phyloP scores from a whole-genome alignment of 2,888 invertebrate genomes.

The Conchocele bisecta region DNA sequence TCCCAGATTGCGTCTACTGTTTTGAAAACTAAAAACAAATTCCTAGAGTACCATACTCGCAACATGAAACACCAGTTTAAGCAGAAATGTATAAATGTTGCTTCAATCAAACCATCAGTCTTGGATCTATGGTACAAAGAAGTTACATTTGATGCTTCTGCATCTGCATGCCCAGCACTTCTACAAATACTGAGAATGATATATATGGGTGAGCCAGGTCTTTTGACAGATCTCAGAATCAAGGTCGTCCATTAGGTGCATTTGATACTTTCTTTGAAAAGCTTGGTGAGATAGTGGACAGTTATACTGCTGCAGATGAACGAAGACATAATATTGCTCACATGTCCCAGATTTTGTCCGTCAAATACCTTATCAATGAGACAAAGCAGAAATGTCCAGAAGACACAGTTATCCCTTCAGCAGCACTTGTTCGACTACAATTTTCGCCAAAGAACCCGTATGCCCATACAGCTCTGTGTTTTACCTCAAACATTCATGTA shows the following conservation, averaged over 20 bases:
- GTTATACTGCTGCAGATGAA: conserved; percentile 46
- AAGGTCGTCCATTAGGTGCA: conserved; percentile 21
- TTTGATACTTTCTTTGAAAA: conserved; percentile 40
- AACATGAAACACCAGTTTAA: conserved; percentile 26
- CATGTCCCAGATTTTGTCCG: conserved; percentile 35
- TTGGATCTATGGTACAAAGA: conserved; percentile 45
- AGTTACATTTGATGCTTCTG: conserved; percentile 42
- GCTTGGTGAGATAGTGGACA: conserved; percentile 25
- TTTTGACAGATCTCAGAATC: conserved; percentile 29
- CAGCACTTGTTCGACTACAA: conserved; percentile 38
- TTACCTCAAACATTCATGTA: conserved; percentile 23
- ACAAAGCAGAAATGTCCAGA: conserved; percentile 43
- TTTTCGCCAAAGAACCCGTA: conserved; percentile 47
- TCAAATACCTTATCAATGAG: conserved; percentile 32
- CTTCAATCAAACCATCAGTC: conserved; percentile 22
- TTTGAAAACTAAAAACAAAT: conserved; percentile 12
- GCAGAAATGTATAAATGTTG: conserved; percentile 21
- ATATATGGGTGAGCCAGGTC: conserved; percentile 39
- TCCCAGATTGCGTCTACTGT: neutral
- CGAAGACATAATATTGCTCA: conserved; percentile 39
- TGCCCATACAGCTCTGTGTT: conserved; percentile 24
- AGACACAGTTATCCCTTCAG: conserved; percentile 37
- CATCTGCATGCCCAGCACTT: conserved; percentile 21
- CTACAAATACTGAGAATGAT: conserved; percentile 34
- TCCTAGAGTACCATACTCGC: conserved; percentile 44